These are phyloP conservation scores for Cynaeus angustus DNA, from an alignment of 2,888 invertebrate genomes.

Conservation along the genomic window DNA sequence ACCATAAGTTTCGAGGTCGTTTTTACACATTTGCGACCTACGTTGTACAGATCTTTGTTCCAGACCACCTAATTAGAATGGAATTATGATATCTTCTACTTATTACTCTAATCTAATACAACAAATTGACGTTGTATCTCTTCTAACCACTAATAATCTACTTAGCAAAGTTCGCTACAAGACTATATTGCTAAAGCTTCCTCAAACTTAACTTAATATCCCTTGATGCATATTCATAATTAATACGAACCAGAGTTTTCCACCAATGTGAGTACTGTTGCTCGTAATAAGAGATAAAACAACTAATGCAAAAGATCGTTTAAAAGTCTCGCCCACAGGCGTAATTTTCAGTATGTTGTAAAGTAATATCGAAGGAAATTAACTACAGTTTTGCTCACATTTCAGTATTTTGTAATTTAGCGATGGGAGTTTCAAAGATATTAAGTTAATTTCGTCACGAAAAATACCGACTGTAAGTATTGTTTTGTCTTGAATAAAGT, in stretches of 20 bases:
- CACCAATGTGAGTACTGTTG: constrained; percentile 13
- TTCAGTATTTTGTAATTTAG: neutral
- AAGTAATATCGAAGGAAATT: too few relatives aligned
- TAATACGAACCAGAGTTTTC: constrained; percentile 11
- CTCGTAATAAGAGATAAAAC: constrained; percentile 2
- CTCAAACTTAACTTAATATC: constrained; percentile 29
- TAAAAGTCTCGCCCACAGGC: neutral
- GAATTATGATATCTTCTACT: neutral
- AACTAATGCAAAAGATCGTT: neutral
- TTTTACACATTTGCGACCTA: neutral
- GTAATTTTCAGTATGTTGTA: constrained; percentile 1
- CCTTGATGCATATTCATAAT: constrained; percentile 28
- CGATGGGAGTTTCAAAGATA: too few relatives aligned
- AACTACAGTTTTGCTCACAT: too few relatives aligned
- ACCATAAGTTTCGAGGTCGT: neutral
- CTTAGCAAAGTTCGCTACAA: constrained; percentile 10
- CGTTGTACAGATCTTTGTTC: neutral
- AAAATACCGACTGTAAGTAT: too few relatives aligned
- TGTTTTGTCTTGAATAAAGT: too few relatives aligned
- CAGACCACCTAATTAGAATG: neutral
- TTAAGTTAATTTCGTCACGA: too few relatives aligned
- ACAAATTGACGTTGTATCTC: constrained; percentile 12
- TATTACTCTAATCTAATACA: constrained; percentile 1
- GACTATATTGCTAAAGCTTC: constrained; percentile 22
- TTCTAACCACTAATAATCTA: constrained; percentile 22